Evolutionary conservation across 2,113 vertebrate species (phyloP).

Genomic region (Donacobius atricapilla): DNA sequence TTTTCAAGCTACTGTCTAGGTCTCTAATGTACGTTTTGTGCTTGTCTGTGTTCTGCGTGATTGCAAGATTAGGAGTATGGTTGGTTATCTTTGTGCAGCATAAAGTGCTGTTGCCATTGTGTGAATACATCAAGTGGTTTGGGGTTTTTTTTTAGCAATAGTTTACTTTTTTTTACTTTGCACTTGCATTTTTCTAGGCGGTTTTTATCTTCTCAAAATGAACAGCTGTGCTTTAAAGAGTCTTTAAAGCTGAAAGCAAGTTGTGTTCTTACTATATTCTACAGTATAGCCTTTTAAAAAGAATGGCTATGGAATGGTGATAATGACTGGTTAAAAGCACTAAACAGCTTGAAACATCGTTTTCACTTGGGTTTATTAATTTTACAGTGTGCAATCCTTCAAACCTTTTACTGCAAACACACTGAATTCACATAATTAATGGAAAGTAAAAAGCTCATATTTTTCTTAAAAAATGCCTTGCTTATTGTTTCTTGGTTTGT

Average conservation of each 20-base stretch:
- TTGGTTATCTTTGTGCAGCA: neutral
- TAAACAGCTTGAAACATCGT: neutral
- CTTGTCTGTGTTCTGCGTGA: neutral
- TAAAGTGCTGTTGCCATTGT: neutral
- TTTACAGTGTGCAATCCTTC: neutral
- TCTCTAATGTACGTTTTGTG: neutral
- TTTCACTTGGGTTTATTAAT: neutral
- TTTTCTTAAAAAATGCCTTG: neutral
- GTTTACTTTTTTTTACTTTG: neutral
- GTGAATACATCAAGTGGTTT: neutral
- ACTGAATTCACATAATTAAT: neutral
- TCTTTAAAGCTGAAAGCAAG: neutral
- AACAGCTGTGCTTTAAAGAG: neutral
- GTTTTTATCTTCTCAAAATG: neutral
- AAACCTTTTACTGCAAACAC: neutral
- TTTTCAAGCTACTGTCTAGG: neutral
- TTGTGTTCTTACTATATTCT: neutral
- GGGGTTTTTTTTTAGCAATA: neutral
- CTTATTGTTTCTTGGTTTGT: neutral
- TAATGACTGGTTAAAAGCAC: neutral
- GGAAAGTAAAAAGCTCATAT: neutral
- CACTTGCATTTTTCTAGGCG: neutral
- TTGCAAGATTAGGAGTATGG: neutral
- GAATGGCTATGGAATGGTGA: neutral
- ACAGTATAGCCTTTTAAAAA: neutral